Evolutionary conservation across 2,797 vertebrate species (phyloP).

Genomic region (Echiichthys vipera): DNA sequence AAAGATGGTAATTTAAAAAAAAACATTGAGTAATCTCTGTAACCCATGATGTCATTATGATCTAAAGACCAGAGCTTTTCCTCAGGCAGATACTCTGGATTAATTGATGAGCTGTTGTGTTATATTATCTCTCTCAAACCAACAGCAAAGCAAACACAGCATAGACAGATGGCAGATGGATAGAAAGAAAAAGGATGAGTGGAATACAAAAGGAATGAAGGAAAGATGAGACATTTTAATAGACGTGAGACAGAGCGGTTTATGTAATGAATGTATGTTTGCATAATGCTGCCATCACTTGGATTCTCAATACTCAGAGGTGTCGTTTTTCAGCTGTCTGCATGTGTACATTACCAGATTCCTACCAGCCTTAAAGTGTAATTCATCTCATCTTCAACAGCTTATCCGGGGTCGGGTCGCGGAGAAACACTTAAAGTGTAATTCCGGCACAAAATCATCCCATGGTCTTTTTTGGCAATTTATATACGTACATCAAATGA

Average conservation of each 20-base stretch:
- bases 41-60: constrained; percentile 41
- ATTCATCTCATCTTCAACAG: too few relatives aligned
- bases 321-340: not conserved
- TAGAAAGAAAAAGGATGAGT: constrained; percentile 3
- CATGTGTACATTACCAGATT: not conserved
- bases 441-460: too few relatives aligned
- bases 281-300: not conserved
- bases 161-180: constrained; percentile 8
- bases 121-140: constrained; percentile 16
- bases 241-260: too few relatives aligned
- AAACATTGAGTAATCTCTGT: constrained; percentile 21
- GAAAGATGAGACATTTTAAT: not conserved
- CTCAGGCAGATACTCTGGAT: constrained; percentile 11
- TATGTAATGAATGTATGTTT: too few relatives aligned
- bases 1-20: constrained; percentile 1
- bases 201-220: not conserved
- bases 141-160: constrained; percentile 18
- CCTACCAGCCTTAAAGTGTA: too few relatives aligned
- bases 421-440: too few relatives aligned
- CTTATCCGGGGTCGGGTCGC: too few relatives aligned
- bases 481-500: too few relatives aligned
- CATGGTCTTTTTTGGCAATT: too few relatives aligned
- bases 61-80: constrained; percentile 28
- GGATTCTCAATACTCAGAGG: not conserved
- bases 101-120: constrained; percentile 31